Conservation (phyloP, 1,140 invertebrate genomes). For the Achatina immaculata region DNA sequence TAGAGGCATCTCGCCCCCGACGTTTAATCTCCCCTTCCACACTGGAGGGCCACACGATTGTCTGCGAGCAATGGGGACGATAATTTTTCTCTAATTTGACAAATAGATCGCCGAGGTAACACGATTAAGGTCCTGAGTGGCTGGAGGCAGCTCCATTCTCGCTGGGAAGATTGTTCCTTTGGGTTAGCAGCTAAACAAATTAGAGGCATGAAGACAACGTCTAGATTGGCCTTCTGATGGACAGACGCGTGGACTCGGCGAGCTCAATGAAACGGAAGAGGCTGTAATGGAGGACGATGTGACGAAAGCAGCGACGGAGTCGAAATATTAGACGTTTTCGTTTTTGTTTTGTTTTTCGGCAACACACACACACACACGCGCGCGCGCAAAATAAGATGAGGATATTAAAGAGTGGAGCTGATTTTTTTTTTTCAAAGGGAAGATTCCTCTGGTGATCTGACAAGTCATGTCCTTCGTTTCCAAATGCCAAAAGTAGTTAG, state of each 20-base stretch:
- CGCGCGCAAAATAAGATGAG: not conserved
- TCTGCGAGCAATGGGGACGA: constrained; percentile 1
- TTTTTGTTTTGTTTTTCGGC: too few species aligned
- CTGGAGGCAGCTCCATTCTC: not conserved
- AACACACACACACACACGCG: constrained; percentile 11
- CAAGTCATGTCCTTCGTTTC: too few species aligned
- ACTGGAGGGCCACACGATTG: not conserved
- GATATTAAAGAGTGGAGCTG: too few species aligned
- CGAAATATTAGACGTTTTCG: not conserved
- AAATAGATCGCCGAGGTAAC: constrained; percentile 25
- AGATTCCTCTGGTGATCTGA: too few species aligned
- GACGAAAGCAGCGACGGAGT: not conserved
- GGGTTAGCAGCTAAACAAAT: not conserved
- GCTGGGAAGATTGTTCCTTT: not conserved
- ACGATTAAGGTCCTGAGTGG: not conserved
- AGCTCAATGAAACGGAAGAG: not conserved
- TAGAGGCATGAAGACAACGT: not conserved
- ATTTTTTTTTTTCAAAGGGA: not conserved
- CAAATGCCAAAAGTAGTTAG: too few species aligned
- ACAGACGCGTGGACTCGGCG: not conserved
- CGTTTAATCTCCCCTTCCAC: not conserved
- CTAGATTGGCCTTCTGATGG: not conserved
- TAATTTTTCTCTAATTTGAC: constrained; percentile 30
- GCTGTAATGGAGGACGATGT: not conserved
- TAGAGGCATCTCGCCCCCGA: not conserved